phyloP scores from a whole-genome alignment of 1,140 invertebrate species.

The Pomacea maculata region DNA sequence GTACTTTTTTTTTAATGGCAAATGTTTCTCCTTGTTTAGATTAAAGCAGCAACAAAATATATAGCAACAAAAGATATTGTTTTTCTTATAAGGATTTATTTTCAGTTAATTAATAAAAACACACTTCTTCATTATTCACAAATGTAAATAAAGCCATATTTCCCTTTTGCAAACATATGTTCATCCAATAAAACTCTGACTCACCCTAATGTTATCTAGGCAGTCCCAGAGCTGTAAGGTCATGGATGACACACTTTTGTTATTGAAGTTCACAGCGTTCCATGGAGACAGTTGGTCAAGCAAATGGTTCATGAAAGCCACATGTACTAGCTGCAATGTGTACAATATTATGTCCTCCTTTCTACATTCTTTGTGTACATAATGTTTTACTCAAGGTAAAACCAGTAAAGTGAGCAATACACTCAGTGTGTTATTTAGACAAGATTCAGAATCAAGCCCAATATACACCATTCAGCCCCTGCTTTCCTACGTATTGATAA shows the following conservation, averaged over 20 bases:
- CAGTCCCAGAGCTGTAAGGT: conserved; percentile 45
- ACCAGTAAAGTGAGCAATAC: too few relatives aligned
- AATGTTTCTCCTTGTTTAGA: neutral
- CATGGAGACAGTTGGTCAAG: conserved; percentile 57
- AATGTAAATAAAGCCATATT: neutral
- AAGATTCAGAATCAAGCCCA: too few relatives aligned
- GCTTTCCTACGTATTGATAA: neutral
- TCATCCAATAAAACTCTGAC: neutral
- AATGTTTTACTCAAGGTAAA: too few relatives aligned
- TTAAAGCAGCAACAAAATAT: neutral
- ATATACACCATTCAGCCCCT: neutral
- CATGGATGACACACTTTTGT: conserved; percentile 37
- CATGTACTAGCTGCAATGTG: conserved; percentile 48
- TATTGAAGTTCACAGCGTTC: conserved; percentile 38
- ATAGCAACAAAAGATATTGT: neutral
- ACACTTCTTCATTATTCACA: neutral
- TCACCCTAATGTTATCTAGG: conserved; percentile 41
- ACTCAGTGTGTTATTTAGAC: too few relatives aligned
- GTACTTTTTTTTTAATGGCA: neutral
- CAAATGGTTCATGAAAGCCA: conserved; percentile 47
- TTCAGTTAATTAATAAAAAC: neutral
- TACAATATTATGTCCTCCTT: conserved; percentile 8
- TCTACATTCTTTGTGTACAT: neutral
- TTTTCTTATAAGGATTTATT: neutral
- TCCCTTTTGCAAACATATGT: neutral